phyloP scores from a whole-genome alignment of 2,888 invertebrate genomes.

The Netelia melanura region DNA sequence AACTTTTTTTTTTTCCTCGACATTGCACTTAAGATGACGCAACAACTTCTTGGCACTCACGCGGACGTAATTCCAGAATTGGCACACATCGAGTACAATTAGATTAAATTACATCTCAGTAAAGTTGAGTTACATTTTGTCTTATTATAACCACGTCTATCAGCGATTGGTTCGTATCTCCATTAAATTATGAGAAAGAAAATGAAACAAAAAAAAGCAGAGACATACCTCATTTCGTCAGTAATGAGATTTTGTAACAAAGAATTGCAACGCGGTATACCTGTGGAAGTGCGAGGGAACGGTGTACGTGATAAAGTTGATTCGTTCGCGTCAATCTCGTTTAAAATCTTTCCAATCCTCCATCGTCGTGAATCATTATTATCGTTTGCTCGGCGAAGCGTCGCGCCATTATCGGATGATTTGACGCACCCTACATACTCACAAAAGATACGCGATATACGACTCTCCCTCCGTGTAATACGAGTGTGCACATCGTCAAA shows the following conservation, averaged over 20 bases:
- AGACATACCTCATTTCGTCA: slow-evolving; percentile 14
- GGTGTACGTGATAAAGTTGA: slow-evolving; percentile 27
- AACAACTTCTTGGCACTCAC: slow-evolving; percentile 19
- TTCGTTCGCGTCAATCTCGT: slow-evolving; percentile 53
- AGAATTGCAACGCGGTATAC: slow-evolving; percentile 15
- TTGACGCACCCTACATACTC: slow-evolving; percentile 34
- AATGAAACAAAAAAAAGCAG: slow-evolving; percentile 13
- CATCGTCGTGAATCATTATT: slow-evolving; percentile 37
- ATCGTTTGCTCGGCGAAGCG: slow-evolving; percentile 58
- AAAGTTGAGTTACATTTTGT: slow-evolving; percentile 27
- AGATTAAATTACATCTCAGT: slow-evolving; percentile 38
- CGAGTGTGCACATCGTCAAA: too few species aligned
- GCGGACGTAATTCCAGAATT: slow-evolving; percentile 27
- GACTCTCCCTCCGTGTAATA: too few species aligned
- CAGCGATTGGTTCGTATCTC: slow-evolving; percentile 33
- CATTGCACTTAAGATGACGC: slow-evolving; percentile 26
- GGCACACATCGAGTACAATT: slow-evolving; percentile 38
- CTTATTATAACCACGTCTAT: slow-evolving; percentile 23
- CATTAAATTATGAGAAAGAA: slow-evolving; percentile 15
- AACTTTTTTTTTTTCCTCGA: not conserved
- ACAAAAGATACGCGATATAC: too few species aligned
- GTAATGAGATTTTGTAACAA: slow-evolving; percentile 42
- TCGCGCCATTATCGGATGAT: slow-evolving; percentile 57
- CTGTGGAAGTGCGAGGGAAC: slow-evolving; percentile 4
- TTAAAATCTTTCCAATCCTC: slow-evolving; percentile 26